phyloP scores from a whole-genome alignment of 2,797 vertebrate species.

The Myotis myotis region DNA sequence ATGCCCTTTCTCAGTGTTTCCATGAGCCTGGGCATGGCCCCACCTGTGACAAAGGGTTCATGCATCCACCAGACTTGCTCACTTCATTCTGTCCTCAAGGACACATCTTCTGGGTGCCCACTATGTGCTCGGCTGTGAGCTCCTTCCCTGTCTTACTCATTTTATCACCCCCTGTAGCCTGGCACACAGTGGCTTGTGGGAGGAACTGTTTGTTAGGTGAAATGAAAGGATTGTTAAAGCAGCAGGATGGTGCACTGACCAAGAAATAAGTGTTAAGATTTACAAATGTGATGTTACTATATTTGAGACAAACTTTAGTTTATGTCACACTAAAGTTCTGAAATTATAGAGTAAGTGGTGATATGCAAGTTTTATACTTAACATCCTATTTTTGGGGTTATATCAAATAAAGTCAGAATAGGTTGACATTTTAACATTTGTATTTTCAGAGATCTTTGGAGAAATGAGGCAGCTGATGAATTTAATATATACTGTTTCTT shows the following conservation, averaged over 20 bases:
- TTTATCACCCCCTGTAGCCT: not conserved
- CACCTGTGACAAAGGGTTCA: accelerated
- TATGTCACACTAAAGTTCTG: not conserved
- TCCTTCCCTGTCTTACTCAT: not conserved
- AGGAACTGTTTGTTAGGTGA: not conserved
- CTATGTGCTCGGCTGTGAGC: not conserved
- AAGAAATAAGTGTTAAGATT: not conserved
- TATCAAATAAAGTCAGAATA: not conserved
- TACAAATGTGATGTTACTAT: not conserved
- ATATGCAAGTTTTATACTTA: not conserved
- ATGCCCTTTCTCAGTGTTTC: not conserved
- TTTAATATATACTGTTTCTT: slow-evolving; percentile 17
- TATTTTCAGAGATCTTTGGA: slow-evolving; percentile 3
- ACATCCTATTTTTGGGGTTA: not conserved
- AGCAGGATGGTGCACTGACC: not conserved
- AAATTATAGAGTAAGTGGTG: slow-evolving; percentile 4
- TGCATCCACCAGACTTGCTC: not conserved
- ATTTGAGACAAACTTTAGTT: not conserved
- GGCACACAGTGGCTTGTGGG: not conserved
- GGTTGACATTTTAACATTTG: not conserved
- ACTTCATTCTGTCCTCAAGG: not conserved
- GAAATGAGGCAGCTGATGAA: slow-evolving; percentile 24
- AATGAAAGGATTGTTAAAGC: not conserved
- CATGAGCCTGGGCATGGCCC: accelerated
- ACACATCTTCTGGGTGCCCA: not conserved